Conservation (phyloP, 2,113 vertebrate genomes). For the Butorides virescens region DNA sequence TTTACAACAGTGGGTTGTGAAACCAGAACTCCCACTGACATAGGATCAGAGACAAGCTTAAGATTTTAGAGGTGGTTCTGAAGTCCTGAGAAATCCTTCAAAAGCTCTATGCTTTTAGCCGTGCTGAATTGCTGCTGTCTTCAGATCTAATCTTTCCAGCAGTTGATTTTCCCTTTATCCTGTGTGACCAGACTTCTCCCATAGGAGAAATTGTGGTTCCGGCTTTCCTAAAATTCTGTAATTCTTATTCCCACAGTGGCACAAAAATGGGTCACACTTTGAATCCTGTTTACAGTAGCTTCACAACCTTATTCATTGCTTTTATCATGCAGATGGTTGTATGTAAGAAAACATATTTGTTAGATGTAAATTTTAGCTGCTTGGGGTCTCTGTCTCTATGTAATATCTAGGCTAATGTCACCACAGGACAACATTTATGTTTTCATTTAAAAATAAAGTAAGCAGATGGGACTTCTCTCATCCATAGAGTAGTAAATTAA, state of each 20-base stretch:
- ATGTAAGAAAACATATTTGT: slow-evolving; percentile 30
- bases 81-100: slow-evolving; percentile 41
- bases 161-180: slow-evolving; percentile 42
- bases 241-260: neutral
- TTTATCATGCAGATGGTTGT: slow-evolving; percentile 30
- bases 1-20: neutral
- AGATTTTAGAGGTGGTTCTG: slow-evolving; percentile 54
- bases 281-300: neutral
- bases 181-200: slow-evolving; percentile 26
- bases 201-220: neutral
- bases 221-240: neutral
- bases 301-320: neutral
- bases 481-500: slow-evolving; percentile 37
- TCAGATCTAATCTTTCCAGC: slow-evolving; percentile 54
- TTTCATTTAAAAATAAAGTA: slow-evolving; percentile 54
- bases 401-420: slow-evolving; percentile 22
- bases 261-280: slow-evolving; percentile 5
- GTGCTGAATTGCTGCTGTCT: slow-evolving; percentile 15
- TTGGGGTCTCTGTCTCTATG: neutral
- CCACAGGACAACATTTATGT: slow-evolving; percentile 45
- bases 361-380: slow-evolving; percentile 46
- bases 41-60: slow-evolving; percentile 13
- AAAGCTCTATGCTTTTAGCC: slow-evolving; percentile 7
- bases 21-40: slow-evolving; percentile 33
- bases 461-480: slow-evolving; percentile 55